These are phyloP conservation scores for Apteryx owenii DNA, from an alignment of 2,113 vertebrate genomes.

Conservation along the genomic window DNA sequence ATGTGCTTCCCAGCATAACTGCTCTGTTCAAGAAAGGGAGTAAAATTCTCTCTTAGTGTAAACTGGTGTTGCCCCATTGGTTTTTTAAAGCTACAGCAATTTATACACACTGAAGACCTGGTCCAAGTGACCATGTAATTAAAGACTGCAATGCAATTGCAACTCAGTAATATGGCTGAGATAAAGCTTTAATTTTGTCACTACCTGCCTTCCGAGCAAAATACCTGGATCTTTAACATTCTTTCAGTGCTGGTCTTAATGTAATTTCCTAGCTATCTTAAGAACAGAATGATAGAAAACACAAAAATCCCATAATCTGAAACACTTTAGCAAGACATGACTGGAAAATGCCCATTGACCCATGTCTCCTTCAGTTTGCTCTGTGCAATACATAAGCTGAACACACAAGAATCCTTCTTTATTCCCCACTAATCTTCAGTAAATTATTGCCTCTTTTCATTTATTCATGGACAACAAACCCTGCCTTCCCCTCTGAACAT, in stretches of 20 bases:
- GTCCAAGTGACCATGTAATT: conserved; percentile 29
- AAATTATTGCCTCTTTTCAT: not conserved
- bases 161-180: conserved; percentile 2
- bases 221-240: not conserved
- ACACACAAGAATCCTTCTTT: not conserved
- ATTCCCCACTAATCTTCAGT: not conserved
- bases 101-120: not conserved
- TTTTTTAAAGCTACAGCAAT: not conserved
- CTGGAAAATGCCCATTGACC: not conserved
- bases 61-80: too few relatives aligned
- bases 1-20: not conserved
- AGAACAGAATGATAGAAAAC: not conserved
- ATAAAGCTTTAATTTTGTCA: conserved; percentile 21
- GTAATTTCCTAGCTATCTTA: not conserved
- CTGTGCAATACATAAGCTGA: not conserved
- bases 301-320: not conserved
- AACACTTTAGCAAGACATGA: not conserved
- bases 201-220: conserved; percentile 11
- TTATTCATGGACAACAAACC: not conserved
- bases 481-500: not conserved
- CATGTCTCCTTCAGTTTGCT: not conserved
- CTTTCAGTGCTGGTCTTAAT: not conserved
- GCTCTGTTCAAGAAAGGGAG: not conserved
- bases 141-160: conserved; percentile 8
- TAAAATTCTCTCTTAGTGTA: not conserved